Base-by-base conservation (phyloP, 2,888 invertebrate genomes). In the Sipha maydis region DNA sequence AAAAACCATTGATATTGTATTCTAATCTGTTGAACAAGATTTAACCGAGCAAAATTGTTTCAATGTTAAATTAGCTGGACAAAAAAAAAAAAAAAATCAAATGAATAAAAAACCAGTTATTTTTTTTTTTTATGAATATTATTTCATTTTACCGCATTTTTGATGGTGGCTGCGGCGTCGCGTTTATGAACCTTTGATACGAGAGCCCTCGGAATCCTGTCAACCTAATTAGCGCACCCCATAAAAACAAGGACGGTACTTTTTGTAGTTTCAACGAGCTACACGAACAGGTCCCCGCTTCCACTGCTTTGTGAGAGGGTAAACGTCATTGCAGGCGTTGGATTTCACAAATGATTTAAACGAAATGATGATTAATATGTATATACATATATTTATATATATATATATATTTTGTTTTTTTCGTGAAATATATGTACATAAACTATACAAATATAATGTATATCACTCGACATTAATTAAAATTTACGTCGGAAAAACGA, bases 191-290 rank as follows among this genome's bases (percentile, higher is more conserved):
- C 85, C 85, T 85, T 85, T 85, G 85, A 85, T 79, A 85, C 85
- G 78, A 28, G 85, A 85, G 78, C 78, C 69, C 77, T 85, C 67
- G 76, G 69, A 85, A 54, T 78, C 28, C 85, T 69, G 85, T 85
- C 85, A 71, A 38, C 85, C 85, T 85, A 85, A 85, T 85, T 85
- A 85, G 85, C 78, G 71, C 78, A 78, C 69, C 85, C 85, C 85
- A 54, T 78, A 78, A 71, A n/a, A 85, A 85, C 85, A 54, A 78
- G 78, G 54, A 34, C 54, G 71, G 28, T 31, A 34, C 77, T 85
- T 85, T 85, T 69, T 69, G n/a, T 83, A 73, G 71, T 83, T 83
- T 76, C 56, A 76, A 84, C 54, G 84, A 84, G 75, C 56, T 41
- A 83, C 75, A 75, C 56, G 73, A 75, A 61, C 75, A 41, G 71